Conservation (phyloP, 1,140 invertebrate genomes). For the Thaumatotibia leucotreta region DNA sequence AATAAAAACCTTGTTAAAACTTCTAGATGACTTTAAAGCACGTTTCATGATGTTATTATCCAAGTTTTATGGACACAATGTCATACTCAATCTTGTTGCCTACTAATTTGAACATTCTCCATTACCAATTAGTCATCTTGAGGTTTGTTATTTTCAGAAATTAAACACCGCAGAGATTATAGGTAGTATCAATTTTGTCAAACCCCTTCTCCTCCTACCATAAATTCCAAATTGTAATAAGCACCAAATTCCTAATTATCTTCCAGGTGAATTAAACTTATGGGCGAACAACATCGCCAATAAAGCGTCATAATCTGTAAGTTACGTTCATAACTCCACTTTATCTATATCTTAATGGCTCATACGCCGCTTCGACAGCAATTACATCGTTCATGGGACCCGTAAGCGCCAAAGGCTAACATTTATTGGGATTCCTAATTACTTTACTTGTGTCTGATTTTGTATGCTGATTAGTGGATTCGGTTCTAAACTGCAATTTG, state of each 20-base stretch:
- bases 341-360: conserved; percentile 8
- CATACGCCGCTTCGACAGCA: conserved; percentile 11
- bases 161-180: too few relatives aligned
- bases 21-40: conserved; percentile 9
- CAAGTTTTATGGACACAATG: not conserved
- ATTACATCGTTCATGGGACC: conserved; percentile 3
- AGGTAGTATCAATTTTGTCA: too few relatives aligned
- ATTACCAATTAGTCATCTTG: too few relatives aligned
- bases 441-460: conserved; percentile 12
- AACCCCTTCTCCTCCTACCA: not conserved
- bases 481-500: not conserved
- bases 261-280: not conserved
- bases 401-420: conserved; percentile 11
- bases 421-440: conserved; percentile 13
- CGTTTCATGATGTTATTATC: not conserved
- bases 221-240: not conserved
- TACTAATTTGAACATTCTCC: too few relatives aligned
- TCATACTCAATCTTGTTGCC: not conserved
- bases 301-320: conserved; percentile 6
- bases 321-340: conserved; percentile 3
- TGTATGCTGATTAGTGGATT: not conserved
- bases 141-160: too few relatives aligned
- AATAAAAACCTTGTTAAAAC: conserved; percentile 11
- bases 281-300: conserved; percentile 1
- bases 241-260: not conserved